Evolutionary conservation across 2,797 vertebrate genomes (phyloP).

Genomic region (Meda fulgida): DNA sequence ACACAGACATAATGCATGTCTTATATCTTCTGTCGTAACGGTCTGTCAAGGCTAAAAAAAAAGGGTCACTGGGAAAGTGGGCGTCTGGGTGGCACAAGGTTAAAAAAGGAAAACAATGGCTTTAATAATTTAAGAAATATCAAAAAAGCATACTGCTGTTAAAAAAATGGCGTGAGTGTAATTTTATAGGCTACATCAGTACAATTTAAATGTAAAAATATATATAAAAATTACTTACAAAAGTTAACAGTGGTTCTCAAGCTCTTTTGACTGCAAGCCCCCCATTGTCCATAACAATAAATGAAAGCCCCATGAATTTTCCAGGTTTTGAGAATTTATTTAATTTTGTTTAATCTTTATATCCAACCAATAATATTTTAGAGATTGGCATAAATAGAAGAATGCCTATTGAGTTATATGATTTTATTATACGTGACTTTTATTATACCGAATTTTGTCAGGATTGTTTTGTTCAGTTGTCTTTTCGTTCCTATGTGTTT

Average conservation of each 20-base stretch:
- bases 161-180: background rate
- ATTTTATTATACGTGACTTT: no score
- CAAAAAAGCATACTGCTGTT: no score
- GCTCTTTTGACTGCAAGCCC: background rate
- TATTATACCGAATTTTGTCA: no score
- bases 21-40: background rate
- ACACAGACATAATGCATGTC: background rate
- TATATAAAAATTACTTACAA: background rate
- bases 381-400: background rate
- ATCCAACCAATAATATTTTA: background rate
- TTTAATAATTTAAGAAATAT: no score
- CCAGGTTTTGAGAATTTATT: background rate
- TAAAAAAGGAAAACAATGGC: background rate
- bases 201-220: no score
- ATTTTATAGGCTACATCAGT: background rate
- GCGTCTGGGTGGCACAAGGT: background rate
- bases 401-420: background rate
- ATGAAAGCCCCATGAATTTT: background rate
- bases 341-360: no score
- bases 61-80: background rate
- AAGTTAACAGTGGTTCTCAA: background rate
- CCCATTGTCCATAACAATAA: background rate
- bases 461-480: no score
- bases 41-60: background rate
- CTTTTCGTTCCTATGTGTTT: no score